These are phyloP conservation scores for Aproaerema taeniolella DNA, from an alignment of 2,888 invertebrate species.

Conservation along the genomic window DNA sequence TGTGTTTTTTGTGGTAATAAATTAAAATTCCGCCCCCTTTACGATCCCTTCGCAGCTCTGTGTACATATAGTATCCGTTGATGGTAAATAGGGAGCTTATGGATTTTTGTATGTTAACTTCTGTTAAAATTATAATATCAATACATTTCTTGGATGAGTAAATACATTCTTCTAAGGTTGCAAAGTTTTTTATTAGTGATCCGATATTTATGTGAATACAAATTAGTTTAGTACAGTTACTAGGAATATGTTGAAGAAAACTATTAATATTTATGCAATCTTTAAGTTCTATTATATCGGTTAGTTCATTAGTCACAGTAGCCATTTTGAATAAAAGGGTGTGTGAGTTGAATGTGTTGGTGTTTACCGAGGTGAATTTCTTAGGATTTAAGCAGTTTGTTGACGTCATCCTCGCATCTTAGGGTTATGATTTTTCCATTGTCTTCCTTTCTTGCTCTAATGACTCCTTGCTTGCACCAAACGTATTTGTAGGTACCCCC, in stretches of 20 bases:
- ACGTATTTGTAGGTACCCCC: slow-evolving; percentile 13
- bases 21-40: slow-evolving; percentile 21
- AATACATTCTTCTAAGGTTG: not conserved
- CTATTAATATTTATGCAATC: not conserved
- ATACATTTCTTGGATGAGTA: slow-evolving; percentile 1
- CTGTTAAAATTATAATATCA: slow-evolving; percentile 17
- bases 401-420: not conserved
- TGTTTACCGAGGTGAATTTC: too few species aligned
- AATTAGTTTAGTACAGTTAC: not conserved
- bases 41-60: slow-evolving; percentile 11
- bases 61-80: slow-evolving; percentile 18
- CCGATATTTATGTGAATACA: too few species aligned
- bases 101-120: slow-evolving; percentile 17
- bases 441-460: slow-evolving; percentile 9
- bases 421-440: slow-evolving; percentile 4
- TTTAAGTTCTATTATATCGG: not conserved
- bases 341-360: not conserved
- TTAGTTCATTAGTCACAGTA: not conserved
- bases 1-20: slow-evolving; percentile 17
- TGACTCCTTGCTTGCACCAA: slow-evolving; percentile 12
- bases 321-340: not conserved
- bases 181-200: not conserved
- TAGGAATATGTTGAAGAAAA: not conserved
- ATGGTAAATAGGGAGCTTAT: slow-evolving; percentile 16
- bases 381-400: too few species aligned